Base-by-base conservation (phyloP, 2,797 vertebrate species). In the Ataeniobius toweri region DNA sequence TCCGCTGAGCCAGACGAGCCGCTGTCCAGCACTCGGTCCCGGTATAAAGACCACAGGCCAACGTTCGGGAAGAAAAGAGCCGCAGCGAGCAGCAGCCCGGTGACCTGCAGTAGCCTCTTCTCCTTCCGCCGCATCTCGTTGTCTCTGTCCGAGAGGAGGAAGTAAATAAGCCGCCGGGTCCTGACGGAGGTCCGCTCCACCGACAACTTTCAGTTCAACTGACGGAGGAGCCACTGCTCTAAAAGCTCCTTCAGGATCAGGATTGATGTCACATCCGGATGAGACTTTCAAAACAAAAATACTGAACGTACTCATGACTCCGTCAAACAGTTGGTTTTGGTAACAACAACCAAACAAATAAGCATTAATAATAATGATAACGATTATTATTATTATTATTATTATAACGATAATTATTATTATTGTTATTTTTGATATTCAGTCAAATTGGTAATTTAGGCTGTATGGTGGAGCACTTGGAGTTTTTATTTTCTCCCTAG, bases 11-110 rank as follows among this genome's bases (percentile, higher is more conserved):
- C 94, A 1, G 94, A 89, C 67, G 93, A 90, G 94, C 91, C 67
- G 67, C 67, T 94, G 90, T 96, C 96, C 83, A 96, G 93, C 73
- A 96, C 95, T 80, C 96, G 93, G 92, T 98, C 97, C 78, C 96
- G 90, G 95, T 97, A 97, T 74, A 98, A 87, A 56, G 97, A 97
- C 97, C 97, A 98, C 58, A 98, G 94, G 77, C 97, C 97, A 87
- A 97, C 97, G 94, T 97, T 98, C 16, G 97, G 97, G n/a, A 98
- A 88, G 87, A 98, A 96, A 16, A 98, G 95, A 26, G 98, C 95
- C 89, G 95, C 97, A 89, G 92, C 95, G 69, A 98, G 82, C 83
- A 95, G 95, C 95, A 98, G 92, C 88, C 96, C 97, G 81, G 95
- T 95, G 87, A 96, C 83, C 96, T 98, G 97, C 92, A 99, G 89